Evolutionary conservation across 2,113 vertebrate species (phyloP).

Genomic region (Zonotrichia leucophrys): DNA sequence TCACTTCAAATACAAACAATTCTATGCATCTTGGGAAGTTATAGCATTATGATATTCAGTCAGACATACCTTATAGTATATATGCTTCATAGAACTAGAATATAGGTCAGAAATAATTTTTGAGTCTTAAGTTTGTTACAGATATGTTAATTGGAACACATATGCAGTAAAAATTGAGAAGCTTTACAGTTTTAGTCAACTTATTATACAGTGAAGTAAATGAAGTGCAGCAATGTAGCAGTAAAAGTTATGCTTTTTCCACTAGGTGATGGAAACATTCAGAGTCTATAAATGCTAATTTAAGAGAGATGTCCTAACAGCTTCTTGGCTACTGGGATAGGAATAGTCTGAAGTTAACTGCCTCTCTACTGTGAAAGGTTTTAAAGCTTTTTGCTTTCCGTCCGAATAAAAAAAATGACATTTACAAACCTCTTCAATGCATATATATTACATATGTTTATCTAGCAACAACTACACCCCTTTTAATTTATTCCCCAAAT

Average conservation of each 20-base stretch:
- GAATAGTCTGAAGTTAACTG: slow-evolving; percentile 67
- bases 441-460: slow-evolving; percentile 74
- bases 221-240: slow-evolving; percentile 55
- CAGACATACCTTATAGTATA: slow-evolving; percentile 50
- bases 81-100: slow-evolving; percentile 54
- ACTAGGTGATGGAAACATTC: slow-evolving; percentile 60
- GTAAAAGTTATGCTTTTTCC: slow-evolving; percentile 49
- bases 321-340: slow-evolving; percentile 66
- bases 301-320: slow-evolving; percentile 44
- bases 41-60: slow-evolving; percentile 10
- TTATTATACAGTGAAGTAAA: slow-evolving; percentile 70
- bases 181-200: slow-evolving; percentile 65
- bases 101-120: slow-evolving; percentile 61
- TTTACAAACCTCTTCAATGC: slow-evolving; percentile 73
- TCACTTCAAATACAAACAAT: slow-evolving; percentile 44
- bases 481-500: slow-evolving; percentile 73
- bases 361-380: slow-evolving; percentile 67
- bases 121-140: slow-evolving; percentile 60
- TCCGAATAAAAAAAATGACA: slow-evolving; percentile 75
- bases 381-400: slow-evolving; percentile 75
- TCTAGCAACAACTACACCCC: slow-evolving; percentile 69
- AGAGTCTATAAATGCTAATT: slow-evolving; percentile 67
- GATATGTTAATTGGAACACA: slow-evolving; percentile 67
- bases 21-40: slow-evolving; percentile 40
- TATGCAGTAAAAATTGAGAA: slow-evolving; percentile 65